A percentile compares a stretch with the other conserved stretches of the same genome.
phyloP scores from a whole-genome alignment of 2,888 invertebrate species.

The Panorpa germanica region DNA sequence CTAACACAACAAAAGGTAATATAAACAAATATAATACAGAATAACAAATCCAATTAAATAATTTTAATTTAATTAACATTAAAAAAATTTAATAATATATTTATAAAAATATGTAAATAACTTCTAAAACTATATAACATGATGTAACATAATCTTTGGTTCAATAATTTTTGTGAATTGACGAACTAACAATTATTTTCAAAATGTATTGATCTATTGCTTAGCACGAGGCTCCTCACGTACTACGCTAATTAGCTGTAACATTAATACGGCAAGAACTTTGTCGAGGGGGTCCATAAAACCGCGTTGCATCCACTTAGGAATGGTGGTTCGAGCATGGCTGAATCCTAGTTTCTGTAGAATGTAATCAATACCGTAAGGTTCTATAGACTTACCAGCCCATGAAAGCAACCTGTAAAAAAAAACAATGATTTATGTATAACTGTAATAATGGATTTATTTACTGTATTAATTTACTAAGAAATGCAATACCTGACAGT shows the following conservation, averaged over 20 bases:
- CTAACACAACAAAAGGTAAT: too few relatives aligned
- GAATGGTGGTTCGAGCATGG: constrained; percentile 95
- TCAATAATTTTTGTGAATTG: too few relatives aligned
- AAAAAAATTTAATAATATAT: too few relatives aligned
- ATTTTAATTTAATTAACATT: too few relatives aligned
- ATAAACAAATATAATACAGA: too few relatives aligned
- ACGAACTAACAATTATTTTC: too few relatives aligned
- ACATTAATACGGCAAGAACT: constrained; percentile 61
- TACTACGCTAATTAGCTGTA: constrained; percentile 43
- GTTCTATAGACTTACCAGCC: constrained; percentile 94
- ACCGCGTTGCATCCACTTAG: constrained; percentile 98
- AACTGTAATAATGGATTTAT: neutral
- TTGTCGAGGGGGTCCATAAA: constrained; percentile 96
- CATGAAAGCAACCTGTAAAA: constrained; percentile 48
- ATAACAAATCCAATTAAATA: too few relatives aligned
- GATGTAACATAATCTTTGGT: too few relatives aligned
- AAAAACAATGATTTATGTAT: constrained; percentile 3
- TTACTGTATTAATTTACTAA: constrained; percentile 10
- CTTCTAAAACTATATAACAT: too few relatives aligned
- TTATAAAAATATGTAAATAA: too few relatives aligned
- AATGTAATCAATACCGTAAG: constrained; percentile 96
- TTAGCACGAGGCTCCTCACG: too few relatives aligned
- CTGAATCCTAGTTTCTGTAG: constrained; percentile 93
- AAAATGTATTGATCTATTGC: too few relatives aligned
- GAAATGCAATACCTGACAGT: constrained; percentile 48